Conservation (phyloP, 2,797 vertebrate genomes). For the Propithecus perrieri region DNA sequence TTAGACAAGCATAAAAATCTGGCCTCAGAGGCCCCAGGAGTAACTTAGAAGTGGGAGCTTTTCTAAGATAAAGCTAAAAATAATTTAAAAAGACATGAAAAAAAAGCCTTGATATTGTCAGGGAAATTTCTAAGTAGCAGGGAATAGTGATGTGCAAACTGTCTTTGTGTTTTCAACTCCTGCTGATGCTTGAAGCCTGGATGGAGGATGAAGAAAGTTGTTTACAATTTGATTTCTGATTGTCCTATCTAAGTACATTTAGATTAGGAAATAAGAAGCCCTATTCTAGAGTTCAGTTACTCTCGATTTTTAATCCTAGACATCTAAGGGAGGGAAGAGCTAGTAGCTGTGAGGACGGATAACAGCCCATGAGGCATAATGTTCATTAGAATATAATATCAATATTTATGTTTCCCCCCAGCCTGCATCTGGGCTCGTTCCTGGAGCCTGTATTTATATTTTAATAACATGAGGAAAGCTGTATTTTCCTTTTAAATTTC, state of each 20-base stretch:
- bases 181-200: conserved; percentile 13
- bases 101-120: not conserved
- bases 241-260: not conserved
- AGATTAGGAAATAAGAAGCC: conserved; percentile 26
- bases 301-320: conserved; percentile 36
- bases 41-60: conserved; percentile 22
- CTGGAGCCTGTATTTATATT: conserved; percentile 66
- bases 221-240: conserved; percentile 58
- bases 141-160: not conserved
- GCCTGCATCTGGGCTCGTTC: conserved; percentile 50
- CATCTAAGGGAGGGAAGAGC: conserved; percentile 12
- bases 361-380: conserved; percentile 58
- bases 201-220: not conserved
- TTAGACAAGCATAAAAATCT: conserved; percentile 47
- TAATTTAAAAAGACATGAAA: not conserved
- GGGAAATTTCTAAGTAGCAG: not conserved
- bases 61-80: conserved; percentile 45
- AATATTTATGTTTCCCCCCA: conserved; percentile 75
- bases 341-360: conserved; percentile 29
- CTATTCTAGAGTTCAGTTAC: conserved; percentile 20
- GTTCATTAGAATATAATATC: conserved; percentile 67
- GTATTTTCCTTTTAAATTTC: conserved; percentile 67
- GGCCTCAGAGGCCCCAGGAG: not conserved
- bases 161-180: not conserved
- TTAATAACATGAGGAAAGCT: conserved; percentile 52